Conservation (phyloP, 2,113 vertebrate species). For the Misgurnus mizolepis region DNA sequence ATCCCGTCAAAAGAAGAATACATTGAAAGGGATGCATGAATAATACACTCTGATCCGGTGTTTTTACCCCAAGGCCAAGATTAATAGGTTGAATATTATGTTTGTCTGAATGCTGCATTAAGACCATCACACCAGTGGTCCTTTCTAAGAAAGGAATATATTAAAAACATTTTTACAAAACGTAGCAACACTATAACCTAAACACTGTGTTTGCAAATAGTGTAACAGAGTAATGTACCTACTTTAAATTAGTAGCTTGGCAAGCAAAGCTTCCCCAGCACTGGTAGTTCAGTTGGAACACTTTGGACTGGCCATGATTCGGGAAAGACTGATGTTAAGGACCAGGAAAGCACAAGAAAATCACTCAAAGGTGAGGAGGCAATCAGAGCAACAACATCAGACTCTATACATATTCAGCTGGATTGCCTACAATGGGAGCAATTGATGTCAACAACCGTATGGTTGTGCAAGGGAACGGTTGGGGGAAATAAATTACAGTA, state of each 20-base stretch:
- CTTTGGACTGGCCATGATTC: constrained; percentile 13
- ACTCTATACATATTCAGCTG: constrained; percentile 31
- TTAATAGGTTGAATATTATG: constrained; percentile 46
- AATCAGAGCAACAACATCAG: constrained; percentile 42
- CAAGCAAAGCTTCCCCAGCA: background rate
- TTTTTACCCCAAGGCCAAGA: constrained; percentile 38
- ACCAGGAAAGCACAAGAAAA: constrained; percentile 10
- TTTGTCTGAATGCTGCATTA: constrained; percentile 18
- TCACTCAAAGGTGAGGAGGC: constrained; percentile 49
- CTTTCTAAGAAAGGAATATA: constrained; percentile 19
- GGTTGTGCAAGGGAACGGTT: constrained; percentile 28
- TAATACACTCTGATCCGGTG: constrained; percentile 27
- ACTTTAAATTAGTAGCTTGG: background rate
- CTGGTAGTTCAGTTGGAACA: background rate
- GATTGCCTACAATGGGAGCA: constrained; percentile 39
- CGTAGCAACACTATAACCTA: background rate
- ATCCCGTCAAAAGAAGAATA: constrained; percentile 26
- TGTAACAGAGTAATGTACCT: no score
- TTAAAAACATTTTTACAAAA: background rate
- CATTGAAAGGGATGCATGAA: background rate
- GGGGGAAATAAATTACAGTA: constrained; percentile 35
- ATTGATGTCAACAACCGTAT: constrained; percentile 41
- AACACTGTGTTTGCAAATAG: no score
- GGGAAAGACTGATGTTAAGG: constrained; percentile 15
- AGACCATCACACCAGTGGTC: constrained; percentile 33